A percentile compares a stretch with the other conserved stretches of the same genome.
Evolutionary conservation across 2,113 vertebrate genomes (phyloP).

Genomic region (Erythrocebus patas): DNA sequence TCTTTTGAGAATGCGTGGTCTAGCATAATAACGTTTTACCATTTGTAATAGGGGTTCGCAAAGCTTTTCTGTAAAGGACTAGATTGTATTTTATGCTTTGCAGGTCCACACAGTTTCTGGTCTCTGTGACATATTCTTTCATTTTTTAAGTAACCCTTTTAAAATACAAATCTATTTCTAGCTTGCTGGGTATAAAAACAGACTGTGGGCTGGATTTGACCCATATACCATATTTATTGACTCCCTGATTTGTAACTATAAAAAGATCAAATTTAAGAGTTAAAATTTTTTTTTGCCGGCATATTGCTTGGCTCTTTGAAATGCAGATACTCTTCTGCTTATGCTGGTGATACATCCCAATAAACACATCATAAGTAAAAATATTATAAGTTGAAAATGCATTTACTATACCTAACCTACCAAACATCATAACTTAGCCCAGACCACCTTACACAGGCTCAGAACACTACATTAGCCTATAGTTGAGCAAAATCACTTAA

Average conservation of each 20-base stretch:
- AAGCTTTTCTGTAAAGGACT: not conserved
- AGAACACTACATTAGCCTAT: not conserved
- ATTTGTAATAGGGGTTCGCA: not conserved
- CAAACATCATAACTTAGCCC: not conserved
- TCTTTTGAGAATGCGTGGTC: not conserved
- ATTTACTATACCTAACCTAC: not conserved
- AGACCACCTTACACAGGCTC: not conserved
- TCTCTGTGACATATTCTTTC: not conserved
- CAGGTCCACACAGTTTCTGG: not conserved
- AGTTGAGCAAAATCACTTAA: not conserved
- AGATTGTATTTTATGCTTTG: not conserved
- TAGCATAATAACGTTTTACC: not conserved
- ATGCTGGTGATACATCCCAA: not conserved
- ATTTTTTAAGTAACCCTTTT: not conserved
- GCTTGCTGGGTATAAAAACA: not conserved
- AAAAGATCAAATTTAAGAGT: conserved; percentile 22
- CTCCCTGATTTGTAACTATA: not conserved
- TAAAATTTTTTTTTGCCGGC: not conserved
- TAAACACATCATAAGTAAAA: not conserved
- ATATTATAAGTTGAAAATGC: not conserved
- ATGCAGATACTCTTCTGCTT: not conserved
- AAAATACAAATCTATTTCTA: conserved; percentile 1
- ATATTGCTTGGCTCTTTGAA: not conserved
- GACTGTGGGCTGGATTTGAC: not conserved
- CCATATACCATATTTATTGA: not conserved